phyloP scores from a whole-genome alignment of 2,113 vertebrate genomes.

The Holacanthus passer region DNA sequence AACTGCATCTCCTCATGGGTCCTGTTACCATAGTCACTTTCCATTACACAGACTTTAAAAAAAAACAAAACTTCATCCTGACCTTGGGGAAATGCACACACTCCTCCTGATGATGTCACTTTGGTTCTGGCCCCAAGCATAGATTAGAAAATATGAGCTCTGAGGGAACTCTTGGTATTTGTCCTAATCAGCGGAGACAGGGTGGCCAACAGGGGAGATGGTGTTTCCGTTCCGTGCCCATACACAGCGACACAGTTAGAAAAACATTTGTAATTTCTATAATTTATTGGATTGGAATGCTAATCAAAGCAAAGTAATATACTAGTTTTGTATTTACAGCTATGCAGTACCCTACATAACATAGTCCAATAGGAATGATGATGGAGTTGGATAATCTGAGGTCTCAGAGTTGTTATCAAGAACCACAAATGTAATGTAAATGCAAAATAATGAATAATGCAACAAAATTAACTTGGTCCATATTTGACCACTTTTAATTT shows the following conservation, averaged over 20 bases:
- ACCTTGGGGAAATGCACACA: conserved; percentile 63
- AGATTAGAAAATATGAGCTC: conserved; percentile 52
- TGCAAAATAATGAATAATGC: too few species aligned
- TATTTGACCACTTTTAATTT: neutral
- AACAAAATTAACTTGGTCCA: neutral
- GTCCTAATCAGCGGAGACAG: conserved; percentile 43
- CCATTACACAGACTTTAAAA: conserved; percentile 74
- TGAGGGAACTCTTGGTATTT: conserved; percentile 52
- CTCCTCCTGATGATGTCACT: conserved; percentile 53
- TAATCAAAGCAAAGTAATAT: neutral
- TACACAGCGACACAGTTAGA: neutral
- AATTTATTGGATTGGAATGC: neutral
- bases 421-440: neutral
- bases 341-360: neutral
- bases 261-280: neutral
- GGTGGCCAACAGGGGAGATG: neutral
- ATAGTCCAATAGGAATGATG: neutral
- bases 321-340: neutral
- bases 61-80: conserved; percentile 50
- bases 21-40: conserved; percentile 82
- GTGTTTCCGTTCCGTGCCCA: neutral
- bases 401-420: neutral
- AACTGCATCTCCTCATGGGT: conserved; percentile 66
- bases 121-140: conserved; percentile 37
- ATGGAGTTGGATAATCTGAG: neutral